Evolutionary conservation across 2,888 invertebrate species (phyloP).

Genomic region (Dynastes hyllus): DNA sequence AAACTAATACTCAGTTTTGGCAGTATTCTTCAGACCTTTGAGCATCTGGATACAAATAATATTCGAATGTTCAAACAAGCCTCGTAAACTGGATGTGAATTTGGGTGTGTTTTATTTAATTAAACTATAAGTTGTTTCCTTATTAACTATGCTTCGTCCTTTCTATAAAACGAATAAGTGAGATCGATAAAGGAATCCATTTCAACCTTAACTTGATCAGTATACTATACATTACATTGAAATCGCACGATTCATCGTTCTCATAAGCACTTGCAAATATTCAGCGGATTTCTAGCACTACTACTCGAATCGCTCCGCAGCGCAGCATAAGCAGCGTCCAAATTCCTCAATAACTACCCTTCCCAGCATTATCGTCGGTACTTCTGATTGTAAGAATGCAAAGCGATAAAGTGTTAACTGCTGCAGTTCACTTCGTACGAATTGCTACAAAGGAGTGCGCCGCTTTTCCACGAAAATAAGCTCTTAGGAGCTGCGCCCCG

Average conservation of each 20-base stretch:
- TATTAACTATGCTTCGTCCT: too few relatives aligned
- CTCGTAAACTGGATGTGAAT: too few relatives aligned
- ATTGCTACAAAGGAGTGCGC: slow-evolving; percentile 42
- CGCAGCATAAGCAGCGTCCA: slow-evolving; percentile 23
- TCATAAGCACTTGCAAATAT: slow-evolving; percentile 2
- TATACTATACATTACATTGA: neutral
- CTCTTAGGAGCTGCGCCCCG: slow-evolving; percentile 36
- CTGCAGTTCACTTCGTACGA: slow-evolving; percentile 45
- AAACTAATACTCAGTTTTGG: too few relatives aligned
- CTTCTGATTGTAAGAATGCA: slow-evolving; percentile 53
- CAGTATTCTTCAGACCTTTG: too few relatives aligned
- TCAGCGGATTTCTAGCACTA: neutral
- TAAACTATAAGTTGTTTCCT: too few relatives aligned
- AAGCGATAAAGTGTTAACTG: slow-evolving; percentile 51
- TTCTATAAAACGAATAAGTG: too few relatives aligned
- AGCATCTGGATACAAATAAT: too few relatives aligned
- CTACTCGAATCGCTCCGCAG: neutral
- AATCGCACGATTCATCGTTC: neutral
- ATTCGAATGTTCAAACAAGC: too few relatives aligned
- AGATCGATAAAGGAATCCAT: too few relatives aligned
- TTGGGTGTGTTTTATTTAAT: too few relatives aligned
- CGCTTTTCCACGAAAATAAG: slow-evolving; percentile 45
- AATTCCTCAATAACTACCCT: slow-evolving; percentile 51
- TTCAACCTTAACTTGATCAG: too few relatives aligned
- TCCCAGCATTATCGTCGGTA: slow-evolving; percentile 55